Evolutionary conservation across 2,113 vertebrate species (phyloP), one percentile per base, ranked within the genome.

Genomic region (Sarotherodon lohbergeri): DNA sequence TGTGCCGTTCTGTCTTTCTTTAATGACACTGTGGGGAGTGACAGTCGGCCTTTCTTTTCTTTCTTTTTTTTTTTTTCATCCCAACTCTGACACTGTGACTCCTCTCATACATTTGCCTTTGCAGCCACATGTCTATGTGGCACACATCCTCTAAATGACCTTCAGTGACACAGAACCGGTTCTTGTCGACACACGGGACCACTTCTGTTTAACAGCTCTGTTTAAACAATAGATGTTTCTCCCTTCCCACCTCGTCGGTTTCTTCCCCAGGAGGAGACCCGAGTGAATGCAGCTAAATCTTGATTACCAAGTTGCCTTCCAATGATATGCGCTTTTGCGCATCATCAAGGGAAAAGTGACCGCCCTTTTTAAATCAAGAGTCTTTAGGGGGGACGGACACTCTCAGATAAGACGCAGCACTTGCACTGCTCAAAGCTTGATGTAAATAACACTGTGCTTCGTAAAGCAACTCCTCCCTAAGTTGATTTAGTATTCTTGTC

Each of bases 81-180:
- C 84, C 66, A 56, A 7, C 56, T 55, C 29, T 90, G 68, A 81
- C 88, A 55, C 84, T 24, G 13, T 78, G 83, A 88, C 82, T 91
- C 36, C 24, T 91, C 88, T 86, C 56, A n/a, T 76, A 54, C 61
- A 34, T 76, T 87, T 90, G 83, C 89, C 73, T 52, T 78, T 78
- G 73, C 73, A 87, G 90, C 80, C 85, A 54, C 83, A 8, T 87
- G 85, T 89, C 83, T 80, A 80, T 66, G 81, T 89, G 84, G 80
- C 88, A 85, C 73, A 71, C 71, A 89, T 80, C 92, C 93, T 96
- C 81, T 56, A 95, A 93, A 91, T 93, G 92, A 95, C 94, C 94
- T 96, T 95, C 86, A 91, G 39, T 86, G 78, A 84, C 89, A 90
- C 86, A 90, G 55, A 88, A 92, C 81, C 54, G 43, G 10, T 86